A percentile compares a stretch with the other conserved stretches of the same genome.
Evolutionary conservation across 2,797 vertebrate species (phyloP).

Genomic region (Gymnoscopelus microlampas): DNA sequence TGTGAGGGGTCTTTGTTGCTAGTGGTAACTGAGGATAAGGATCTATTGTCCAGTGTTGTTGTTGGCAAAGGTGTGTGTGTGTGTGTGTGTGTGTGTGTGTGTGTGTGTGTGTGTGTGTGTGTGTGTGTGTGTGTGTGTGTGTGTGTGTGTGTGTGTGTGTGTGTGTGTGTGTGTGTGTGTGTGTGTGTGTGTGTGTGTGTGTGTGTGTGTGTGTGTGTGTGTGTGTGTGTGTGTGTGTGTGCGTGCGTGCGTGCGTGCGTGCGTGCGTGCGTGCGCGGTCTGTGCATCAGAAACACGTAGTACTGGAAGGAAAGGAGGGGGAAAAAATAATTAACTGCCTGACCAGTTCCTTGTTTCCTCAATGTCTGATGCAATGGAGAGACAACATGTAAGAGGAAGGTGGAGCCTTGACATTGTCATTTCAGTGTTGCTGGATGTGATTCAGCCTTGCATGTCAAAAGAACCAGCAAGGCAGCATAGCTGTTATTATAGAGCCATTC

Average conservation of each 20-base stretch:
- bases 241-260: slow-evolving; percentile 1
- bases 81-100: slow-evolving; percentile 14
- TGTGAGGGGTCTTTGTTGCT: slow-evolving; percentile 51
- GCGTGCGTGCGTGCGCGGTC: not conserved
- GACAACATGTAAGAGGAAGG: not conserved
- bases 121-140: too few relatives aligned
- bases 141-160: slow-evolving; percentile 8
- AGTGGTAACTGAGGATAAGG: slow-evolving; percentile 44
- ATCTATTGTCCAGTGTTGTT: slow-evolving; percentile 18
- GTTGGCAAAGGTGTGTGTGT: slow-evolving; percentile 7
- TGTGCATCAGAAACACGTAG: slow-evolving; percentile 28
- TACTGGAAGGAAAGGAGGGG: not conserved
- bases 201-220: slow-evolving; percentile 3
- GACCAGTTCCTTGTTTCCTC: slow-evolving; percentile 12
- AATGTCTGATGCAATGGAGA: slow-evolving; percentile 13
- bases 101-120: slow-evolving; percentile 3
- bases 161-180: slow-evolving; percentile 19
- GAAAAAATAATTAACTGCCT: not conserved
- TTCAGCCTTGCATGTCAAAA: not conserved
- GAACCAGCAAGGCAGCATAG: not conserved
- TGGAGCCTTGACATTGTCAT: not conserved
- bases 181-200: not conserved
- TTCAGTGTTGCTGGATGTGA: not conserved
- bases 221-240: not conserved
- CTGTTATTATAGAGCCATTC: too few relatives aligned